Percentiles rank a stretch among this genome's conserved stretches.
Conservation (phyloP, 37 sponge, comb jelly and placozoan species). For the Oscarella lobularis region DNA sequence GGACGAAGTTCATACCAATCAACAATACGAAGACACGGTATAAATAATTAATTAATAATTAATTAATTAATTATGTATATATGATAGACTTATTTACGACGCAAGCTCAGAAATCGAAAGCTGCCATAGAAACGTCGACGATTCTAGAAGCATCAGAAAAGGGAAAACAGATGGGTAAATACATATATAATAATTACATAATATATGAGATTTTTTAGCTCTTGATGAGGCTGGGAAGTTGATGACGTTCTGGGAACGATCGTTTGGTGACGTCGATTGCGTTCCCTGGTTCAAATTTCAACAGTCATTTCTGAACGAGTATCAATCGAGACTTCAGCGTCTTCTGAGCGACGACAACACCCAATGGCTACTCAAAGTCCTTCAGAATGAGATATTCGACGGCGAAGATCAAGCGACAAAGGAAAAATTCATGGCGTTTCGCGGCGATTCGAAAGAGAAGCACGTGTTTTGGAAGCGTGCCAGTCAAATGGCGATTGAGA, state of each 20-base stretch:
- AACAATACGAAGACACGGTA: no score
- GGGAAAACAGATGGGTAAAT: no score
- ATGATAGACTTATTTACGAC: no score
- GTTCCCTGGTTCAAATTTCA: conserved; percentile 59
- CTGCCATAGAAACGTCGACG: no score
- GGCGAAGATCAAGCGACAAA: conserved; percentile 36
- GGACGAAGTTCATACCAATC: no score
- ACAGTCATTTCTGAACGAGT: conserved; percentile 44
- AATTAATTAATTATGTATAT: no score
- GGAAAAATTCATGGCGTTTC: conserved; percentile 43
- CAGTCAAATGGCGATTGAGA: conserved; percentile 53
- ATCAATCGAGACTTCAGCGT: conserved; percentile 26
- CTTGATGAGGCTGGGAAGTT: no score
- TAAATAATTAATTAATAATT: no score
- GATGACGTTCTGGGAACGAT: conserved; percentile 66
- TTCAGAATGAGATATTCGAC: conserved; percentile 48
- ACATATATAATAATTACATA: no score
- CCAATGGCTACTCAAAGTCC: conserved; percentile 60
- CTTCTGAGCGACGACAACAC: conserved; percentile 48
- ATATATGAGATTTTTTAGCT: no score
- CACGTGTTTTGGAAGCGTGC: conserved; percentile 44
- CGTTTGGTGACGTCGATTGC: conserved; percentile 36
- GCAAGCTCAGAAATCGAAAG: no score
- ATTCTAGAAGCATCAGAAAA: no score
- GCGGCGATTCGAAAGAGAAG: conserved; percentile 39